A percentile compares a stretch with the other conserved stretches of the same genome.
phyloP scores from a whole-genome alignment of 2,888 invertebrate genomes.

The Hirtodrosophila confusa region DNA sequence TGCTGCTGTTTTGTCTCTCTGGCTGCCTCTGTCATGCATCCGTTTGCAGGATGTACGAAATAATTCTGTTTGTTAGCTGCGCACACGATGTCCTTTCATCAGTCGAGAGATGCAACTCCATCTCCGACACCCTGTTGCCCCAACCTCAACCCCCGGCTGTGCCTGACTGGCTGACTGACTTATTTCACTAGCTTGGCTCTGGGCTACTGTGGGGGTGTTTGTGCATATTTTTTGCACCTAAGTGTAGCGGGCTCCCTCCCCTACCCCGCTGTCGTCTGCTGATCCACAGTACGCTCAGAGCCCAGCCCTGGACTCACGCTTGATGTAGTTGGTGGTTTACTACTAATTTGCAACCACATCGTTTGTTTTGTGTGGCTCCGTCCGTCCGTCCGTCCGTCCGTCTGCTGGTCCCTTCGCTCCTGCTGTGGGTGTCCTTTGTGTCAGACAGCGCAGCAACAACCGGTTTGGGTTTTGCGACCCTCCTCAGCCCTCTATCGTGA shows the following conservation, averaged over 20 bases:
- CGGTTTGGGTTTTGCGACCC: conserved; percentile 45
- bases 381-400: conserved; percentile 13
- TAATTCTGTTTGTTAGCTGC: conserved; percentile 74
- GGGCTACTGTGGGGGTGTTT: conserved; percentile 22
- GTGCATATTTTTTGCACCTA: conserved; percentile 60
- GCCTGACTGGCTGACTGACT: conserved; percentile 61
- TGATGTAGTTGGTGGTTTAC: conserved; percentile 79
- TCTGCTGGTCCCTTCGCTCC: conserved; percentile 13
- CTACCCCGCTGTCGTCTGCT: not conserved
- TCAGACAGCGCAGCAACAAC: conserved; percentile 59
- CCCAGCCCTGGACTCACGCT: conserved; percentile 55
- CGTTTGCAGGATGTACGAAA: conserved; percentile 77
- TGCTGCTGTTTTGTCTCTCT: conserved; percentile 34
- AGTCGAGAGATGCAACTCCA: conserved; percentile 43
- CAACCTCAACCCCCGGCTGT: not conserved
- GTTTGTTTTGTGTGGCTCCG: conserved; percentile 71
- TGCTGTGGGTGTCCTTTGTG: conserved; percentile 63
- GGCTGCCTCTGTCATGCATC: conserved; percentile 69
- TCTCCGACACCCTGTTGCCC: conserved; percentile 18
- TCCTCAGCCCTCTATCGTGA: conserved; percentile 10
- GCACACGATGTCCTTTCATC: conserved; percentile 63
- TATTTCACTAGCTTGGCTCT: conserved; percentile 47
- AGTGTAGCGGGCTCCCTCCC: conserved; percentile 23
- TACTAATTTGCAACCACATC: conserved; percentile 79
- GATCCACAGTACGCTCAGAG: not conserved